Percentiles rank a stretch among this genome's conserved stretches.
These are phyloP conservation scores for Menidia menidia DNA, from an alignment of 2,797 vertebrate species.

Conservation along the genomic window DNA sequence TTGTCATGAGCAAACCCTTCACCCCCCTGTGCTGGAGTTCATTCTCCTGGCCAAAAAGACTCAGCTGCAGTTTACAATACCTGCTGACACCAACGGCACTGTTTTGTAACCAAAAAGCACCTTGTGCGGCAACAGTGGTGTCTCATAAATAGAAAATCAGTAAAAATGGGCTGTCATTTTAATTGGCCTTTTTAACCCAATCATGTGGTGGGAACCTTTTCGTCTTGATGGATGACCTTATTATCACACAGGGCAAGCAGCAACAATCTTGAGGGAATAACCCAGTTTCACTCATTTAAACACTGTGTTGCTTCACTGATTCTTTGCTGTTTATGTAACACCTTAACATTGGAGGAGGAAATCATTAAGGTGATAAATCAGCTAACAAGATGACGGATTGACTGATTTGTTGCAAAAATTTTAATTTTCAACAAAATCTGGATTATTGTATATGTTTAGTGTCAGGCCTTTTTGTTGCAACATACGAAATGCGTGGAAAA, in stretches of 20 bases:
- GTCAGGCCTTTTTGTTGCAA: no score
- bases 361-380: not conserved
- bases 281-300: constrained; percentile 34
- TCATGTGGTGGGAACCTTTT: constrained; percentile 69
- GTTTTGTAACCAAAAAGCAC: constrained; percentile 28
- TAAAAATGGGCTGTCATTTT: constrained; percentile 59
- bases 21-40: constrained; percentile 6
- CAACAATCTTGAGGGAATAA: constrained; percentile 18
- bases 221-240: constrained; percentile 72
- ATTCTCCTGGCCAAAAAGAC: not conserved
- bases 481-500: no score
- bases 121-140: not conserved
- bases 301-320: constrained; percentile 12
- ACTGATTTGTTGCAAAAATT: not conserved
- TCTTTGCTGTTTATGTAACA: constrained; percentile 13
- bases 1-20: constrained; percentile 21
- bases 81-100: not conserved
- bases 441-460: no score
- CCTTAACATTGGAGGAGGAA: constrained; percentile 19
- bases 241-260: constrained; percentile 65
- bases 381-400: not conserved
- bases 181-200: constrained; percentile 73
- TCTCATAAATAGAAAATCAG: constrained; percentile 58
- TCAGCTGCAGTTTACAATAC: not conserved
- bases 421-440: no score